These are phyloP conservation scores for Labeo rohita DNA, from an alignment of 2,113 vertebrate genomes.

Conservation along the genomic window DNA sequence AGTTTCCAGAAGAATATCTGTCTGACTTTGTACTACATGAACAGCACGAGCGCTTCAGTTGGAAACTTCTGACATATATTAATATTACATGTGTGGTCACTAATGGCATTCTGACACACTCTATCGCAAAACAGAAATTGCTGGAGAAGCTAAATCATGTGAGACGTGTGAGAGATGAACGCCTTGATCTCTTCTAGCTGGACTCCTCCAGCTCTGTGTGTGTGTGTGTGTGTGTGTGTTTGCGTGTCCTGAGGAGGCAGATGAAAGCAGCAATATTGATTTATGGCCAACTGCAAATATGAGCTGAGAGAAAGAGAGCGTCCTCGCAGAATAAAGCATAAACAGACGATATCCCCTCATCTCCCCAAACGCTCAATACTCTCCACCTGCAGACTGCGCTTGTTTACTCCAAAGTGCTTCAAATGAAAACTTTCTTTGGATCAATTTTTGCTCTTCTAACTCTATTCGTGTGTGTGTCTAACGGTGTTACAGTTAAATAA, in stretches of 20 bases:
- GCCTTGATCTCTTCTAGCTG: slow-evolving; percentile 63
- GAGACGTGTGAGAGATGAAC: slow-evolving; percentile 26
- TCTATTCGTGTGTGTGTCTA: neutral
- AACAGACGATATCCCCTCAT: slow-evolving; percentile 46
- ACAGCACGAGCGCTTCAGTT: slow-evolving; percentile 57
- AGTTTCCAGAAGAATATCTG: neutral
- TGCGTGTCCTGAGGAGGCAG: slow-evolving; percentile 62
- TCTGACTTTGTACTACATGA: slow-evolving; percentile 6
- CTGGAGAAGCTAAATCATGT: slow-evolving; percentile 34
- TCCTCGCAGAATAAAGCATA: slow-evolving; percentile 34
- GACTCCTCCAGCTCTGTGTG: slow-evolving; percentile 61
- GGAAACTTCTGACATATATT: slow-evolving; percentile 69
- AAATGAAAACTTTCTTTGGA: neutral
- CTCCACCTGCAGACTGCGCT: slow-evolving; percentile 36
- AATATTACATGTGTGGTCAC: slow-evolving; percentile 68
- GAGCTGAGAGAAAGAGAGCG: slow-evolving; percentile 55
- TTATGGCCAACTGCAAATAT: slow-evolving; percentile 64
- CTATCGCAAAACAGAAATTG: slow-evolving; percentile 40
- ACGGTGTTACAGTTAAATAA: too few species aligned
- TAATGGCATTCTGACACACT: slow-evolving; percentile 54
- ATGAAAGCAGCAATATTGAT: slow-evolving; percentile 76
- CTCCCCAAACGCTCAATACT: slow-evolving; percentile 41
- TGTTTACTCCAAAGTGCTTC: slow-evolving; percentile 16
- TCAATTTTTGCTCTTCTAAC: neutral
- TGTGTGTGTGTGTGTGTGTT: neutral